Base-by-base conservation (phyloP, 2,113 vertebrate genomes). In the Notarius lentiginosus region DNA sequence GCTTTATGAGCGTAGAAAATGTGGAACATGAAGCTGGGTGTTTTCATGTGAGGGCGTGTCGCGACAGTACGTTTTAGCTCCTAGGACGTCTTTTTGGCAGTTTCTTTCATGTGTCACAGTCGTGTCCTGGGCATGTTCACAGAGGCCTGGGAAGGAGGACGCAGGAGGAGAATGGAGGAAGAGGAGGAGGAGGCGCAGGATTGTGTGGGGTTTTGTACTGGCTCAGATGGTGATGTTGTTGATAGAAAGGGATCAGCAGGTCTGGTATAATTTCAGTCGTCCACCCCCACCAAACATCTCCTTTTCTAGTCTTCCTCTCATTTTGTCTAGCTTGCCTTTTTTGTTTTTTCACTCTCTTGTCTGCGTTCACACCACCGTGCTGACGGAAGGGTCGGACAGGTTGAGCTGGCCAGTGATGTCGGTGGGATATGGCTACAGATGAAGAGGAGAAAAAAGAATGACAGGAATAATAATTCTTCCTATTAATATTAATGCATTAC, bases 321-420 rank as follows among this genome's bases (percentile, higher is more conserved):
- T 49, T 87, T 83, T 92, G 72, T 96, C 94, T 82, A 68, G 82
- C 70, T 76, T 65, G 80, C 24, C 0, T 12, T 53, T n/a, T 63
- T 49, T 53, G 82, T 86, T 58, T 30, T 86, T 55, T 81, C 41
- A 53, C 30, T 76, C 47, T 24, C 49, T 66, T 20, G 49, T 27
- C 87, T 75, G 86, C 75, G 49, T 90, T 97, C 95, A 99, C 94
- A 99, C 97, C 95, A 99, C 97, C 90, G 98, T 99, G 96, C 98
- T 99, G 96, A 99, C 98, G 89, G 98, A 99, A 90, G 98, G 98
- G 95, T 99, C 98, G 86, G 98, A 99, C 93, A 99, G 96, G 96
- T 99, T 99, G 94, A 99, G 97, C 94, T 98, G 97, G 91, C 98
- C 98, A 0, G 97, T 96, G 96, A 99, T 98, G 95, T 99, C 98